Base-by-base conservation (phyloP, 2,888 invertebrate species). In the Glaucopsyche alexis region DNA sequence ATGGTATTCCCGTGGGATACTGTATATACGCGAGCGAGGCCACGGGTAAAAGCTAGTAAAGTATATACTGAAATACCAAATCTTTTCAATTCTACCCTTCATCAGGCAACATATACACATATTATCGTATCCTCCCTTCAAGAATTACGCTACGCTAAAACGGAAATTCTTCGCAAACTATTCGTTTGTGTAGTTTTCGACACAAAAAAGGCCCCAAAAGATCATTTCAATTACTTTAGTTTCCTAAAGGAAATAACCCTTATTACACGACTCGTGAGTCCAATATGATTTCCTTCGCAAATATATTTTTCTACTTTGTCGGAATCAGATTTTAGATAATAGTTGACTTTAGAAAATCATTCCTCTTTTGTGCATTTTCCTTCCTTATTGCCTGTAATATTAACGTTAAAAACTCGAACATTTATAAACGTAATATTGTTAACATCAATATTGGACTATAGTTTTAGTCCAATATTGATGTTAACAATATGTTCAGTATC, bases 141-240 rank as follows among this genome's bases (percentile, higher is more conserved):
- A 60, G 11, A 29, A 19, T 60, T 38, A 60, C 55, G 11, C 9
- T 42, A 66, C 16, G 45, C 19, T 67, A 45, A 67, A 45, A 42
- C 67, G 42, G 19, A 67, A 66, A 67, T 67, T 67, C 67, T 67
- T 67, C 45, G 67, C 67, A 45, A 67, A 67, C 67, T 67, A 67
- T 67, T 45, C 67, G 19, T 67, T 67, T 67, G 67, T 67, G 67
- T 67, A 67, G 45, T 67, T 45, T 42, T 45, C 67, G 11, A 67
- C 45, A 67, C 42, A 67, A 67, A 67, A 67, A 67, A 42, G 42
- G 42, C 67, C 14, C 45, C 13, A 45, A 67, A 42, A 67, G 67
- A 67, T 67, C 19, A 67, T 67, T 67, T 42, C 67, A 67, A 67
- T 67, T 67, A 67, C 67, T 67, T 67, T 67, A 67, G 67, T 67